phyloP scores from a whole-genome alignment of 2,888 invertebrate genomes.

The Chrysolina americana region DNA sequence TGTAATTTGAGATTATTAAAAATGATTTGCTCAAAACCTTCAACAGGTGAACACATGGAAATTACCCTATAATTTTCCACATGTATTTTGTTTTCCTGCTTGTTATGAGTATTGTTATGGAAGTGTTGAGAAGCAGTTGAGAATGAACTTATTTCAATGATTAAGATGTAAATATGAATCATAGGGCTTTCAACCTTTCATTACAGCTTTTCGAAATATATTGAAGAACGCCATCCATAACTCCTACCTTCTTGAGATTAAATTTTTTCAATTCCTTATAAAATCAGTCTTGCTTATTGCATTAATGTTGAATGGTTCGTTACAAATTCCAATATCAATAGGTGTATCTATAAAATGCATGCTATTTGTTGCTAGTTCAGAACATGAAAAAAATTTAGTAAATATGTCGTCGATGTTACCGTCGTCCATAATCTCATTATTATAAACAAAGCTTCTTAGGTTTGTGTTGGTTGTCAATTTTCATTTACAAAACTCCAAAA shows the following conservation, averaged over 20 bases:
- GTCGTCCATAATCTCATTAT: background rate
- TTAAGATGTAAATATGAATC: conserved; percentile 5
- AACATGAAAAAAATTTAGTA: conserved; percentile 3
- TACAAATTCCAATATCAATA: conserved; percentile 9
- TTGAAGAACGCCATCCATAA: background rate
- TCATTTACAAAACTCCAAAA: background rate
- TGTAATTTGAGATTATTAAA: background rate
- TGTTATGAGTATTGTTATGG: conserved; percentile 4
- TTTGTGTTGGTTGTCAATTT: background rate
- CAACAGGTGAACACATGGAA: background rate
- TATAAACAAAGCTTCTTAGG: conserved; percentile 5
- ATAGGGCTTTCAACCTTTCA: background rate
- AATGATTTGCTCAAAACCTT: conserved; percentile 1
- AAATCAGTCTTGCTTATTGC: background rate
- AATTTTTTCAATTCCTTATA: background rate
- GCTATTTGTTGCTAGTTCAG: background rate
- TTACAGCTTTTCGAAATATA: no score
- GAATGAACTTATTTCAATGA: background rate
- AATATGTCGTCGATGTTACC: background rate
- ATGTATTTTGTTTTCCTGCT: conserved; percentile 1
- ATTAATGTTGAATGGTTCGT: background rate
- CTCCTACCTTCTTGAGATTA: background rate
- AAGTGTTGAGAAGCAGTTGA: background rate
- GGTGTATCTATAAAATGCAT: background rate
- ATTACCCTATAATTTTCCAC: background rate